phyloP scores from a whole-genome alignment of 2,113 vertebrate genomes.

The Ascaphus truei region DNA sequence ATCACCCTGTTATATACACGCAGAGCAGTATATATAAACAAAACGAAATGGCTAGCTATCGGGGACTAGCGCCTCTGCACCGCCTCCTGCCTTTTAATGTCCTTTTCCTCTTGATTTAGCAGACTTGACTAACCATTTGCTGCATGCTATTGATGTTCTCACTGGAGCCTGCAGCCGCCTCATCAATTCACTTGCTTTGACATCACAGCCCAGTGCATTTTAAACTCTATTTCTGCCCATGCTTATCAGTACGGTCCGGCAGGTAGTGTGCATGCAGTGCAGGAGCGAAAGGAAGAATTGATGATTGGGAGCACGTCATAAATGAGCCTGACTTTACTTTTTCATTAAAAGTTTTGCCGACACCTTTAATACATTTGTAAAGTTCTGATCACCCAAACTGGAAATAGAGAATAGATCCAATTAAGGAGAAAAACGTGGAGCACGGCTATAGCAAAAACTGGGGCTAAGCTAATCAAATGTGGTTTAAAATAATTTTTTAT shows the following conservation, averaged over 20 bases:
- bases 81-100: background rate
- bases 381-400: too few species aligned
- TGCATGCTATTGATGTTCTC: background rate
- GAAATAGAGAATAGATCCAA: too few species aligned
- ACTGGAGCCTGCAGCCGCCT: background rate
- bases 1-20: too few species aligned
- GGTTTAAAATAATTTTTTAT: too few species aligned
- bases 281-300: background rate
- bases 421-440: too few species aligned
- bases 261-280: background rate
- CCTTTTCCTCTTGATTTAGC: background rate
- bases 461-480: too few species aligned
- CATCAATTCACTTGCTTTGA: background rate
- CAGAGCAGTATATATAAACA: too few species aligned
- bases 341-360: background rate
- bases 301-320: background rate
- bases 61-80: background rate
- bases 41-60: background rate
- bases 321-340: background rate
- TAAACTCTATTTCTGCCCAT: background rate
- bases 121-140: background rate
- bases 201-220: background rate
- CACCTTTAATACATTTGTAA: too few species aligned
- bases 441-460: too few species aligned
- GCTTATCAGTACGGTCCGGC: background rate